Conservation (phyloP, 2,888 invertebrate genomes). For the Sturmia bella region DNA sequence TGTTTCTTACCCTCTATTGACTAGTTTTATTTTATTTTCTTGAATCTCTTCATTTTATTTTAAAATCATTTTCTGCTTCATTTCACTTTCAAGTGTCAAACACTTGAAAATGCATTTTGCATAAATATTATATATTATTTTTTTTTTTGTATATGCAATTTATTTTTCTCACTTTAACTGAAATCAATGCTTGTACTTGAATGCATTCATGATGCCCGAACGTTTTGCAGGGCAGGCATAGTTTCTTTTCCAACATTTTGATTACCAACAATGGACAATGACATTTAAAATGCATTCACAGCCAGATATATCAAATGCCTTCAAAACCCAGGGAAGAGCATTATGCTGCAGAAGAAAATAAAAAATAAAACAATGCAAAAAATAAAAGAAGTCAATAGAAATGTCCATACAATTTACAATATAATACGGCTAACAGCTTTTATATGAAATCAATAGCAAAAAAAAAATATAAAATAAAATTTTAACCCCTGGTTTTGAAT, state of each 20-base stretch:
- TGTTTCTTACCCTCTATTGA: constrained; percentile 2
- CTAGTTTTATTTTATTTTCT: constrained; percentile 2
- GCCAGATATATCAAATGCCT: constrained; percentile 58
- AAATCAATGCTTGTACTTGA: constrained; percentile 58
- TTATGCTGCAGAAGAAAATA: background rate
- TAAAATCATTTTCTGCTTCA: constrained; percentile 80
- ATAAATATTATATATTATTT: constrained; percentile 42
- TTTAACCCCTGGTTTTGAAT: constrained; percentile 56
- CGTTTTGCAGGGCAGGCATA: constrained; percentile 33
- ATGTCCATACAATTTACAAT: constrained; percentile 60
- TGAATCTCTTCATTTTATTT: constrained; percentile 39
- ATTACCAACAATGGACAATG: constrained; percentile 69
- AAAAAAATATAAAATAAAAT: constrained; percentile 13
- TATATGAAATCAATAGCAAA: constrained; percentile 48
- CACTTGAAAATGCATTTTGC: constrained; percentile 73
- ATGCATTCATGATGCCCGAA: constrained; percentile 59
- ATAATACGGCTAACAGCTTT: constrained; percentile 28
- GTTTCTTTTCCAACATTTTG: constrained; percentile 58
- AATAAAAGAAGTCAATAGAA: constrained; percentile 65
- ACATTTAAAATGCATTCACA: constrained; percentile 65
- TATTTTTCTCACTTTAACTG: constrained; percentile 16
- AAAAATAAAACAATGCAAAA: constrained; percentile 6
- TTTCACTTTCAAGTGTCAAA: constrained; percentile 79
- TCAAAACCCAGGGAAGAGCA: constrained; percentile 29
- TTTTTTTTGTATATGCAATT: constrained; percentile 38